Conservation (phyloP, 2,797 vertebrate genomes). For the Lycodopsis pacificus region DNA sequence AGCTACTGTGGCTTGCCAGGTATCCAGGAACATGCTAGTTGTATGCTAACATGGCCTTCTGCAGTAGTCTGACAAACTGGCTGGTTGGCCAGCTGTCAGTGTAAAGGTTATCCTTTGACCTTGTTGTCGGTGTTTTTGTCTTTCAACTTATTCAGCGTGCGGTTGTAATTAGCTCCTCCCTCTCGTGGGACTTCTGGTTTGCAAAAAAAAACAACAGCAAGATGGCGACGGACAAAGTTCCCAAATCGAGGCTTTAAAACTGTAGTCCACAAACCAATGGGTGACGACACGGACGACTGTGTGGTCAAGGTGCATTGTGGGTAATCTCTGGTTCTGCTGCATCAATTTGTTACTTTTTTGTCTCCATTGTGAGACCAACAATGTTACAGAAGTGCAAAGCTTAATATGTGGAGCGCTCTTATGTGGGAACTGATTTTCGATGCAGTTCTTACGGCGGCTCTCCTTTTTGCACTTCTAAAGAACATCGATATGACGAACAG, state of each 20-base stretch:
- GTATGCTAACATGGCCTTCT: background rate
- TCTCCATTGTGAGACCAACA: background rate
- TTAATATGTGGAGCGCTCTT: background rate
- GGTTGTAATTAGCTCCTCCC: background rate
- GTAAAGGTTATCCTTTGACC: too few relatives aligned
- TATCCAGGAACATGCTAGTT: background rate
- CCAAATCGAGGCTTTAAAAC: background rate
- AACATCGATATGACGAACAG: slow-evolving; percentile 18
- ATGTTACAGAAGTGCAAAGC: background rate
- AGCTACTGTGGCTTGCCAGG: background rate
- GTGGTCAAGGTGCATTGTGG: background rate
- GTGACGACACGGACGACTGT: background rate
- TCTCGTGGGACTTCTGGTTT: background rate
- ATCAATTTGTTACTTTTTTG: background rate
- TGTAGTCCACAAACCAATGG: background rate
- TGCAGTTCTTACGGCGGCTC: background rate
- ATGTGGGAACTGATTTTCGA: slow-evolving; percentile 6
- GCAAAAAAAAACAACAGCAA: background rate
- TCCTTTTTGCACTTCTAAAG: background rate
- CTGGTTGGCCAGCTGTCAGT: too few relatives aligned
- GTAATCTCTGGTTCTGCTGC: background rate
- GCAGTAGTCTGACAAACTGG: too few relatives aligned
- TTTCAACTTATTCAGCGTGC: background rate
- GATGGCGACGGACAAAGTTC: background rate
- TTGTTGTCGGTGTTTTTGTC: background rate